Conservation (phyloP, 2,888 invertebrate species). For the Leptinotarsa haldemani region DNA sequence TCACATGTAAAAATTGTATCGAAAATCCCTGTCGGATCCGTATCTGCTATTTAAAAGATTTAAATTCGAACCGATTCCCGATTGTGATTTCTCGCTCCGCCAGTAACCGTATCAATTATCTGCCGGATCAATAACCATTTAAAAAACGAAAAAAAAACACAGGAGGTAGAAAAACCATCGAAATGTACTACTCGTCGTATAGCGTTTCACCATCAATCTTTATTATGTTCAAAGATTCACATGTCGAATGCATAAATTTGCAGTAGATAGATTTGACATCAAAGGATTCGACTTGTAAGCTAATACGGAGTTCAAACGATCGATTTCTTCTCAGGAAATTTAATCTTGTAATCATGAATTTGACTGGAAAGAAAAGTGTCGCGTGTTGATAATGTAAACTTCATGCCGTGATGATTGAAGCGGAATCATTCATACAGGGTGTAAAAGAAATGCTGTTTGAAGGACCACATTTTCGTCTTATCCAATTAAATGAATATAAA, state of each 20-base stretch:
- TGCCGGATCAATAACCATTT: conserved; percentile 6
- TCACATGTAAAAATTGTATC: neutral
- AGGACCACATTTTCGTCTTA: too few relatives aligned
- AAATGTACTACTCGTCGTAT: conserved; percentile 32
- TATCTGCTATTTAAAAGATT: neutral
- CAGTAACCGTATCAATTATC: conserved; percentile 10
- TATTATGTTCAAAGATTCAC: conserved; percentile 29
- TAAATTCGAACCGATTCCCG: neutral
- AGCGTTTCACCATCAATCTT: conserved; percentile 36
- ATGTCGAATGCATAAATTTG: conserved; percentile 26
- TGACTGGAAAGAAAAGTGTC: neutral
- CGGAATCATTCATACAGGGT: neutral
- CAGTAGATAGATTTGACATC: conserved; percentile 13
- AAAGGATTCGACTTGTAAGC: conserved; percentile 10
- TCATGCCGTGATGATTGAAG: neutral
- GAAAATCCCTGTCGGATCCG: neutral
- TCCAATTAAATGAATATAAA: too few relatives aligned
- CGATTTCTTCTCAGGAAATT: conserved; percentile 4
- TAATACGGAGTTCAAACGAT: conserved; percentile 7
- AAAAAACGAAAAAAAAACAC: neutral
- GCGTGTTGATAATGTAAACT: neutral
- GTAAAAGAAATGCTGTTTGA: too few relatives aligned
- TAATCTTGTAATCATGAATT: neutral
- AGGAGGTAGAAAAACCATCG: conserved; percentile 12
- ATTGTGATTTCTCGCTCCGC: neutral